Conservation (phyloP, 2,888 invertebrate genomes). For the Caenorhabditis sp. region DNA sequence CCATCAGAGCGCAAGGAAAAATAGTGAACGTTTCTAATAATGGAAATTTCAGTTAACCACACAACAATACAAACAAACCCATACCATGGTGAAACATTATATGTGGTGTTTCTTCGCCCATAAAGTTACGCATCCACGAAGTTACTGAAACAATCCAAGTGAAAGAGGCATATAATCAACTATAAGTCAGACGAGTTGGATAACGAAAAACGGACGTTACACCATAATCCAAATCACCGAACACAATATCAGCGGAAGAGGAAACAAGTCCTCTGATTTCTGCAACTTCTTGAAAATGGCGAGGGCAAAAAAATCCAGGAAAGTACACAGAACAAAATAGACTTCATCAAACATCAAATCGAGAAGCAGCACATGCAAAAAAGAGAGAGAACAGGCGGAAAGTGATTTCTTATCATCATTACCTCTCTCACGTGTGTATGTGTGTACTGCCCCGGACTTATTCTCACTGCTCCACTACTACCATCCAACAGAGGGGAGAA, state of each 20-base stretch:
- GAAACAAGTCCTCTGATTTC: neutral
- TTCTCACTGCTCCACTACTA: too few species aligned
- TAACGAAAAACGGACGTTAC: neutral
- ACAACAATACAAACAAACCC: neutral
- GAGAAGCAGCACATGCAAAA: neutral
- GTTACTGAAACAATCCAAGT: too few species aligned
- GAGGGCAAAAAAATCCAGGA: constrained; percentile 8
- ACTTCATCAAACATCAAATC: constrained; percentile 12
- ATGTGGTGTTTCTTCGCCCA: neutral
- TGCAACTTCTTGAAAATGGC: neutral
- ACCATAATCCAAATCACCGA: neutral
- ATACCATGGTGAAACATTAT: constrained; percentile 19
- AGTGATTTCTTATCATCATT: neutral
- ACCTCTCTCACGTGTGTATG: neutral
- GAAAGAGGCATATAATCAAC: too few species aligned
- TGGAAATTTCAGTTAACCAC: too few species aligned
- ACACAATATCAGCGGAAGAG: neutral
- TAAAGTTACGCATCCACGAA: neutral
- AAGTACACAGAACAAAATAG: constrained; percentile 46
- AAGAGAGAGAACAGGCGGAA: constrained; percentile 6
- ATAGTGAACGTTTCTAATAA: too few species aligned
- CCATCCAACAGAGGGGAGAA: too few species aligned
- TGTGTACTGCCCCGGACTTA: neutral
- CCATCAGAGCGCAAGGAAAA: neutral
- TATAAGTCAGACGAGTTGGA: too few species aligned